Base-by-base conservation (phyloP, 2,113 vertebrate species). In the Gallinago paraguaiae region DNA sequence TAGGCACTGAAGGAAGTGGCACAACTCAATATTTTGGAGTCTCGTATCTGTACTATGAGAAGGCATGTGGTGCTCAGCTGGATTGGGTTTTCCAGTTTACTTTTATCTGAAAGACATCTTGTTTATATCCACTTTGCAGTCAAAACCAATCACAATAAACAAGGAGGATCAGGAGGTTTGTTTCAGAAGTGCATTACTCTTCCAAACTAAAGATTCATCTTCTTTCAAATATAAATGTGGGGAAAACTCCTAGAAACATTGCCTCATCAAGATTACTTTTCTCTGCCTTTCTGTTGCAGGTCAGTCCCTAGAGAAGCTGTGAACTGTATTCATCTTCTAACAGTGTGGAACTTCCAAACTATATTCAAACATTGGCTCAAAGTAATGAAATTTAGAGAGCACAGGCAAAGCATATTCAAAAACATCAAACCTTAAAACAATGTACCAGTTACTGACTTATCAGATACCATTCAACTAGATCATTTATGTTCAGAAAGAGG, bases 41-140 rank as follows among this genome's bases (percentile, higher is more conserved):
- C 12, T 54, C 0, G 0, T 23, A 1, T 43, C 54, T 77, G 54
- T 19, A 22, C 8, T 69, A 16, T 2, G 0, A 53, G 45, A 76
- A 68, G 80, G 48, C 45, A 20, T 10, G 25, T 16, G 7, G 11
- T 57, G 11, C 13, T 72, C 24, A 86, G 35, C 9, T 77, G 39
- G 10, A 77, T 4, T 53, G 27, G 9, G 43, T 93, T 74, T 88
- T 86, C 30, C 37, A 74, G 45, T 77, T 48, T 83, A 51, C 68
- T 51, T 83, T 72, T 59, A 24, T 61, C 33, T 77, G 72, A 69
- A 89, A 74, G 2, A 10, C 60, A 48, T 81, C 30, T 74, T 72
- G 30, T 60, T 86, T 65, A 71, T 37, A 80, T 37, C 41, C 7
- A 43, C 17, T 83, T 86, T 48, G 27, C 37, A 86, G 37, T 78